Evolutionary conservation across 2,113 vertebrate genomes (phyloP).

Genomic region (Bombycilla garrulus): DNA sequence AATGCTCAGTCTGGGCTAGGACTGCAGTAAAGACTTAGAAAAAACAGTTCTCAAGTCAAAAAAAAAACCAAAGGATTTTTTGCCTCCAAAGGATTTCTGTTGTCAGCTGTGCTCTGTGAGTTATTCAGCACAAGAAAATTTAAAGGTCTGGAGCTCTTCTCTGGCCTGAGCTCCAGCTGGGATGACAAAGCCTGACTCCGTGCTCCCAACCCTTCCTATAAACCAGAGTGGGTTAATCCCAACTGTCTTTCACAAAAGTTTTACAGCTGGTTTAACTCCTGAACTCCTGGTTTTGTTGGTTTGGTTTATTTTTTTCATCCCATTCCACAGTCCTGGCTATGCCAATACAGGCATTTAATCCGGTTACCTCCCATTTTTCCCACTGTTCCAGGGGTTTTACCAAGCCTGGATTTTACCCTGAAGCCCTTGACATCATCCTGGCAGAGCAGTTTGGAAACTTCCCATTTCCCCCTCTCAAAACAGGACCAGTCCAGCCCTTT

Average conservation of each 20-base stretch:
- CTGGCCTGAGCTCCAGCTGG: not conserved
- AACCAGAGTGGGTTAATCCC: not conserved
- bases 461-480: not conserved
- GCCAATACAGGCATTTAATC: not conserved
- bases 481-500: not conserved
- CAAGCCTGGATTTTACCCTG: not conserved
- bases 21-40: not conserved
- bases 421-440: not conserved
- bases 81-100: fast-evolving
- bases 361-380: not conserved
- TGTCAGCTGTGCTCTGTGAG: fast-evolving
- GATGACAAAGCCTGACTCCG: not conserved
- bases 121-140: not conserved
- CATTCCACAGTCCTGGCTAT: fast-evolving
- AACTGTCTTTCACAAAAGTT: not conserved
- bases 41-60: not conserved
- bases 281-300: not conserved
- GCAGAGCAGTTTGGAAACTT: not conserved
- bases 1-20: not conserved
- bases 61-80: not conserved
- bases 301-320: not conserved
- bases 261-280: not conserved
- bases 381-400: not conserved
- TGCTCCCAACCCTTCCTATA: not conserved
- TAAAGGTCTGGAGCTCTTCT: not conserved